A percentile compares a stretch with the other conserved stretches of the same genome.
phyloP scores from a whole-genome alignment of 23 tunicate genomes.

The Styela clava region DNA sequence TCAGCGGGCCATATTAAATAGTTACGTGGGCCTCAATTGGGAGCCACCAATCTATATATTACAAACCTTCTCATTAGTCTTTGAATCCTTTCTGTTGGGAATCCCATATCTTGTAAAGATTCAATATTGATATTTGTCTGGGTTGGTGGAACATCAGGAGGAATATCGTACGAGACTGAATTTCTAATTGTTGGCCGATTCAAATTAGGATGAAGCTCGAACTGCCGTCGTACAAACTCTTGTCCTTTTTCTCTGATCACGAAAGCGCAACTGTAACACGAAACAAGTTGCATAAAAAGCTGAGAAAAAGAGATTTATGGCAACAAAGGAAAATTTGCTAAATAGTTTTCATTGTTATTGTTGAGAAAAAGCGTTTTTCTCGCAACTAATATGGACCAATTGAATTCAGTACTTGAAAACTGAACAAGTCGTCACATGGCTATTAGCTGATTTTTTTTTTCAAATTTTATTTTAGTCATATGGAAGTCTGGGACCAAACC shows the following conservation, averaged over 20 bases:
- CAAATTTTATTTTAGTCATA: too few species aligned
- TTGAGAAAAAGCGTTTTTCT: too few species aligned
- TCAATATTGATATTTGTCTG: neutral
- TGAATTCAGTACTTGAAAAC: too few species aligned
- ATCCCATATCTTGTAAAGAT: conserved; percentile 4
- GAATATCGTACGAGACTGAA: conserved; percentile 3
- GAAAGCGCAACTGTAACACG: conserved; percentile 15
- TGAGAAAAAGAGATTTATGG: neutral
- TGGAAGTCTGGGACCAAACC: too few species aligned
- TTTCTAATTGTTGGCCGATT: conserved; percentile 7
- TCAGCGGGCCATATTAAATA: too few species aligned
- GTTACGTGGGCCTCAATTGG: too few species aligned
- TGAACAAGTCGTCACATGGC: too few species aligned
- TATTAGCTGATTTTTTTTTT: too few species aligned
- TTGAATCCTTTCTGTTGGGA: conserved; percentile 1
- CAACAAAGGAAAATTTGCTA: too few species aligned
- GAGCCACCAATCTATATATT: too few species aligned
- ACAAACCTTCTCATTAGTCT: conserved; percentile 12
- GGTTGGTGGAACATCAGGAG: neutral
- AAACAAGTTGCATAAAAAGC: neutral
- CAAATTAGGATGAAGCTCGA: conserved; percentile 24
- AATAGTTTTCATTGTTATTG: too few species aligned
- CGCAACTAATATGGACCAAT: too few species aligned
- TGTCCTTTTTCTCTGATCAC: conserved; percentile 14
- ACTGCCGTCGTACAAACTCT: conserved; percentile 1